Base-by-base conservation (phyloP, 2,888 invertebrate genomes). In the Ectemnius lituratus region DNA sequence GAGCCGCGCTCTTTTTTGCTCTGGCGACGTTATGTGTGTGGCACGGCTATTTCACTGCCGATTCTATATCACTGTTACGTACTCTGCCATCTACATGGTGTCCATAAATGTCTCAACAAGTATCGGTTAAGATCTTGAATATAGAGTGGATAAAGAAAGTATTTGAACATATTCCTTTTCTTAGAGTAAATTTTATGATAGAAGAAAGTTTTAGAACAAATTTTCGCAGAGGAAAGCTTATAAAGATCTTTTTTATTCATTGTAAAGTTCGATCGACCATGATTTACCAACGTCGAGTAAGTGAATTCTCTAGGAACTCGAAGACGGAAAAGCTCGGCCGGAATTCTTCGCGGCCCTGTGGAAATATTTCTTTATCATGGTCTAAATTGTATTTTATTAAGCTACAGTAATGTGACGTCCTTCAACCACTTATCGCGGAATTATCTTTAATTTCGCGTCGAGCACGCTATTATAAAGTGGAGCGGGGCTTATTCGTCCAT, bases 41-140 rank as follows among this genome's bases (percentile, higher is more conserved):
- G 58, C 68, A 70, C 75, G 63, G 75, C 80, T 60, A 73, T 73
- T 67, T 76, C 76, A 58, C 61, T 66, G 67, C 71, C 71, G 67
- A 78, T 69, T 72, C 73, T 78, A 73, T 76, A 70, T 78, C 75
- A 75, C 63, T 65, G 58, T 56, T 67, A 79, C 61, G 72, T 67
- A 65, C 47, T 65, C 57, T 69, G 60, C 68, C 62, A 73, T 80
- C 28, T 79, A 82, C 72, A 57, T 73, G 73, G 81, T 74, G 81
- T 65, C 1, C 59, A 67, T 68, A 72, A 3, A 23, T 16, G 14
- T 52, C 16, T 8, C 8, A 6, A 37, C 11, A 37, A 8, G 8
- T 37, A 11, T 37, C 37, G 11, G 8, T 37, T 37, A 6, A 0
- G 37, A 37, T 6, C 37, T 37, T 2, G 3, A 23, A 23, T 23